Conservation (phyloP, 2,113 vertebrate genomes). For the Rutilus rutilus region DNA sequence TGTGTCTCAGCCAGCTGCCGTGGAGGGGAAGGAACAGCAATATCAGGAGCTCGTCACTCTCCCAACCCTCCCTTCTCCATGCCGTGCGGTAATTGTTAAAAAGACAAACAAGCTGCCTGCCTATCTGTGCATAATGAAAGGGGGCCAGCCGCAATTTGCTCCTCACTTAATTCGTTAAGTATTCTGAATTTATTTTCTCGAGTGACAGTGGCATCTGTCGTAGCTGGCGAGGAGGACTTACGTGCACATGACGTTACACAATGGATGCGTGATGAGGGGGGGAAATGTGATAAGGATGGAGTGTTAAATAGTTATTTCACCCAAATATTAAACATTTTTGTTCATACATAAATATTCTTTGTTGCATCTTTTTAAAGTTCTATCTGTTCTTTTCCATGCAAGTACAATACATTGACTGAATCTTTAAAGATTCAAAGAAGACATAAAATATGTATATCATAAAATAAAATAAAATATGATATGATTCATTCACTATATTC, state of each 20-base stretch:
- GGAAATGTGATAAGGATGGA: not conserved
- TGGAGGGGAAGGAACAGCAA: constrained; percentile 67
- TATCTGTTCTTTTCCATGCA: not conserved
- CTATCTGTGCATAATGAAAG: constrained; percentile 78
- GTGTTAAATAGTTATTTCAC: not conserved
- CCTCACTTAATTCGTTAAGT: constrained; percentile 84
- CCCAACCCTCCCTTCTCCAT: constrained; percentile 46
- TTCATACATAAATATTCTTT: not conserved
- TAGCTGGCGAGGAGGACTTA: constrained; percentile 67
- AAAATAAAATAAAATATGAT: not conserved
- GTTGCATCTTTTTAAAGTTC: not conserved
- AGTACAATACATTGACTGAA: not conserved
- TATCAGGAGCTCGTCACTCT: constrained; percentile 41
- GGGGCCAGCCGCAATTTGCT: constrained; percentile 82
- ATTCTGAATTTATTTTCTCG: constrained; percentile 82
- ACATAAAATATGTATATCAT: not conserved
- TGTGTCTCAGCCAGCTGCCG: constrained; percentile 78
- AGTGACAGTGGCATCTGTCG: constrained; percentile 79
- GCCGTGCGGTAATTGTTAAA: constrained; percentile 77
- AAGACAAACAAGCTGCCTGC: constrained; percentile 79
- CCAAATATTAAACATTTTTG: not conserved
- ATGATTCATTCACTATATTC: not conserved
- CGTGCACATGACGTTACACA: constrained; percentile 29
- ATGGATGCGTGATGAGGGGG: not conserved
- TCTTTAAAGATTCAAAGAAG: not conserved